Percentiles rank a stretch among this genome's conserved stretches.
phyloP scores from a whole-genome alignment of 2,113 vertebrate species.

The Cololabis saira region DNA sequence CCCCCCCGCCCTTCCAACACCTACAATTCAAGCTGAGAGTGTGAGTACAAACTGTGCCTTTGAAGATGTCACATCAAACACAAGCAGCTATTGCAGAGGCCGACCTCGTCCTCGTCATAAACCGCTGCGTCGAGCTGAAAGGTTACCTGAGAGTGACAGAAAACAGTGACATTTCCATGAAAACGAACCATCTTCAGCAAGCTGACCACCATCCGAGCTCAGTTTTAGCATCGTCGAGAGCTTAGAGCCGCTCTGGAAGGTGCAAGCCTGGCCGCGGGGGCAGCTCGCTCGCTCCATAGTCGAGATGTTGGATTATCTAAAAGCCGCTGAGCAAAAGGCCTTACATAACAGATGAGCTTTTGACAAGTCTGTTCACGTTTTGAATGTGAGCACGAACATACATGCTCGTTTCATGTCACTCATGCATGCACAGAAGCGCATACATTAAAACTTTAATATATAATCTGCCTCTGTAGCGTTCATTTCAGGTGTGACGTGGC shows the following conservation, averaged over 20 bases:
- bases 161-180: too few species aligned
- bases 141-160: neutral
- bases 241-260: neutral
- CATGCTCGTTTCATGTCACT: slow-evolving; percentile 11
- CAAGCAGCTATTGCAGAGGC: too few species aligned
- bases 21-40: neutral
- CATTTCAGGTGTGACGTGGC: neutral
- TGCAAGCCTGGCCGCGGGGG: neutral
- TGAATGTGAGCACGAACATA: neutral
- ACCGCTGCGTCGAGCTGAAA: neutral
- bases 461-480: slow-evolving; percentile 5
- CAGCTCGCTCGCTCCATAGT: neutral
- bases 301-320: slow-evolving; percentile 6
- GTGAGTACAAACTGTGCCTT: neutral
- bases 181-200: neutral
- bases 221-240: too few species aligned
- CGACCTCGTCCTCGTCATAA: too few species aligned
- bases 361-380: slow-evolving; percentile 32
- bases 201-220: too few species aligned
- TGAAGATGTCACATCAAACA: too few species aligned
- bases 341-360: slow-evolving; percentile 24
- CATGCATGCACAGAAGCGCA: neutral
- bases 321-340: slow-evolving; percentile 2
- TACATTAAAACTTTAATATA: neutral
- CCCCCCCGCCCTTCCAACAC: too few species aligned